phyloP scores from a whole-genome alignment of 2,113 vertebrate genomes.

The Oreochromis niloticus region DNA sequence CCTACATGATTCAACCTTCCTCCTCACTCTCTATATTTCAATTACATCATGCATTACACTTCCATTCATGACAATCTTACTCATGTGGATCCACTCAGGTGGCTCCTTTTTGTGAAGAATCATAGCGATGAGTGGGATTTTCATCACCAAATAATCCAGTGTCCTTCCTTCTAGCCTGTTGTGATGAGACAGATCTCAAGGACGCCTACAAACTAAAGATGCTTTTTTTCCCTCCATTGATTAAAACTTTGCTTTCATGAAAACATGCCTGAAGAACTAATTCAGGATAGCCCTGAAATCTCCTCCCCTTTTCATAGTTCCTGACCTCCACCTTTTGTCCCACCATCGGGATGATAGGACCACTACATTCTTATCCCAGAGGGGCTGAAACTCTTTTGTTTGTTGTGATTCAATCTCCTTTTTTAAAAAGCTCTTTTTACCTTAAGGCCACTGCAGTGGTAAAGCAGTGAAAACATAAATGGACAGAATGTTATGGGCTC shows the following conservation, averaged over 20 bases:
- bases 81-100: not conserved
- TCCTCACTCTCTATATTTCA: not conserved
- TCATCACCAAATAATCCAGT: not conserved
- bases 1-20: not conserved
- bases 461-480: not conserved
- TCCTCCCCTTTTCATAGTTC: not conserved
- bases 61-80: not conserved
- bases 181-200: not conserved
- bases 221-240: rapidly evolving
- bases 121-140: not conserved
- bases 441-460: not conserved
- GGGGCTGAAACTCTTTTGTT: not conserved
- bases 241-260: not conserved
- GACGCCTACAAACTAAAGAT: not conserved
- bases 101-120: not conserved
- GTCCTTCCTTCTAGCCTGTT: not conserved
- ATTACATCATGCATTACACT: not conserved
- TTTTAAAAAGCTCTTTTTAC: rapidly evolving
- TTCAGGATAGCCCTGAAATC: not conserved
- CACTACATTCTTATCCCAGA: not conserved
- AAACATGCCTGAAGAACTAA: not conserved
- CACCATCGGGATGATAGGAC: not conserved
- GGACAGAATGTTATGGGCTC: not conserved
- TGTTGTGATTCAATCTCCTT: not conserved
- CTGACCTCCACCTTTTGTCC: not conserved